These are phyloP conservation scores for Therioaphis trifolii DNA, from an alignment of 2,888 invertebrate genomes.

Conservation along the genomic window DNA sequence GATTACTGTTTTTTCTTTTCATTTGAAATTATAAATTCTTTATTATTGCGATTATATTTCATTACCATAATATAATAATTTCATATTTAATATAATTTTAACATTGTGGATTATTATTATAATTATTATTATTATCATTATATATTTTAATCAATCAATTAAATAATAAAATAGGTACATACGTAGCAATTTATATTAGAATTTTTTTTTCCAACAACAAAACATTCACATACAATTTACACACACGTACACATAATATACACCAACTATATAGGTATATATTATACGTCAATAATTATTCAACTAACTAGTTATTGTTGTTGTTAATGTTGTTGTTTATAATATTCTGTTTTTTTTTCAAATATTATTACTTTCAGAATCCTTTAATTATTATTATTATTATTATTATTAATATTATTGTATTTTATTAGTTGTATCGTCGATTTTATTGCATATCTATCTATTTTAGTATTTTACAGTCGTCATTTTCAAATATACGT, in stretches of 20 bases:
- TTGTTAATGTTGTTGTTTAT: conserved; percentile 29
- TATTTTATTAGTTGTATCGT: conserved; percentile 53
- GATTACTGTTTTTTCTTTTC: conserved; percentile 19
- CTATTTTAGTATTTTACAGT: conserved; percentile 56
- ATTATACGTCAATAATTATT: conserved; percentile 33
- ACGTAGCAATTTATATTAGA: conserved; percentile 17
- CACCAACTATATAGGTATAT: conserved; percentile 33
- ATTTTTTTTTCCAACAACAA: conserved; percentile 30
- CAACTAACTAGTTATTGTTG: conserved; percentile 35
- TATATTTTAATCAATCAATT: conserved; percentile 12
- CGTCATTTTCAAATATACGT: conserved; percentile 56
- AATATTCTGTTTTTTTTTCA: conserved; percentile 32
- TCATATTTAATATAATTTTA: conserved; percentile 24
- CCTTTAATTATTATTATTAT: conserved; percentile 19
- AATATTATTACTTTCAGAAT: conserved; percentile 40
- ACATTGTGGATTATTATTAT: background rate
- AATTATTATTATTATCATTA: conserved; percentile 29
- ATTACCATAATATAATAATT: conserved; percentile 16
- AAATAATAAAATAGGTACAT: background rate
- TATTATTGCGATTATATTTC: conserved; percentile 20
- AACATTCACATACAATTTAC: conserved; percentile 18
- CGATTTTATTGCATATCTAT: conserved; percentile 55
- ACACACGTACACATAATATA: conserved; percentile 21
- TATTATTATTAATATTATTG: conserved; percentile 19
- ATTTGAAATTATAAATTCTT: conserved; percentile 2